phyloP scores from a whole-genome alignment of 2,113 vertebrate genomes.

The Thunnus thynnus region DNA sequence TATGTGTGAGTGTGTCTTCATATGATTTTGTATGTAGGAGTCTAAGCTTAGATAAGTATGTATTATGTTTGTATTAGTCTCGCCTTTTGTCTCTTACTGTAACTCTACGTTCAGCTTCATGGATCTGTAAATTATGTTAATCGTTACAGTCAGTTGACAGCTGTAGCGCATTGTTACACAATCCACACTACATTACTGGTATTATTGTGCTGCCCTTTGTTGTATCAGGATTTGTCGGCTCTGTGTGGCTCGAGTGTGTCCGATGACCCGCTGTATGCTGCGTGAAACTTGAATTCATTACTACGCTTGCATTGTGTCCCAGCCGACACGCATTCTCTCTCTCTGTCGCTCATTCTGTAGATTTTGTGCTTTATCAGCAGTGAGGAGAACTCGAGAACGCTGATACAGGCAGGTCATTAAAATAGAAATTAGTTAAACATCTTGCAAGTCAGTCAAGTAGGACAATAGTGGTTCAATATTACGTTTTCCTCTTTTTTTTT shows the following conservation, averaged over 20 bases:
- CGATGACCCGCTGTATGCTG: constrained; percentile 27
- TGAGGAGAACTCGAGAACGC: constrained; percentile 12
- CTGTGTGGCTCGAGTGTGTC: constrained; percentile 22
- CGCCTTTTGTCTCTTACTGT: neutral
- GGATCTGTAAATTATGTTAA: constrained; percentile 7
- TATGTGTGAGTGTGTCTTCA: too few relatives aligned
- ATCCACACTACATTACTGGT: constrained; percentile 14
- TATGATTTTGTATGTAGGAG: too few relatives aligned
- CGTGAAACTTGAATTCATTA: constrained; percentile 44
- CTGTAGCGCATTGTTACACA: constrained; percentile 7
- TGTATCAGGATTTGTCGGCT: constrained; percentile 20
- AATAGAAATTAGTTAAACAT: constrained; percentile 19
- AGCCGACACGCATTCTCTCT: constrained; percentile 19
- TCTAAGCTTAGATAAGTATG: too few relatives aligned
- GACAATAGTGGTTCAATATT: constrained; percentile 17
- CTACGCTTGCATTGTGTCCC: constrained; percentile 40
- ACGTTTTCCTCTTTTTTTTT: constrained; percentile 19
- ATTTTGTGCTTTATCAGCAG: constrained; percentile 52
- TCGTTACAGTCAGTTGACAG: neutral
- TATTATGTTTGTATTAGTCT: neutral
- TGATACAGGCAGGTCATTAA: constrained; percentile 34
- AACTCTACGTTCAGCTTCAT: neutral
- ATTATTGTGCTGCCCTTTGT: constrained; percentile 30
- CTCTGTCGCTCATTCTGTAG: constrained; percentile 1
- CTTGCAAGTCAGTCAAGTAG: neutral